Conservation (phyloP, 1,140 invertebrate genomes). For the Drosophila fuyamai region DNA sequence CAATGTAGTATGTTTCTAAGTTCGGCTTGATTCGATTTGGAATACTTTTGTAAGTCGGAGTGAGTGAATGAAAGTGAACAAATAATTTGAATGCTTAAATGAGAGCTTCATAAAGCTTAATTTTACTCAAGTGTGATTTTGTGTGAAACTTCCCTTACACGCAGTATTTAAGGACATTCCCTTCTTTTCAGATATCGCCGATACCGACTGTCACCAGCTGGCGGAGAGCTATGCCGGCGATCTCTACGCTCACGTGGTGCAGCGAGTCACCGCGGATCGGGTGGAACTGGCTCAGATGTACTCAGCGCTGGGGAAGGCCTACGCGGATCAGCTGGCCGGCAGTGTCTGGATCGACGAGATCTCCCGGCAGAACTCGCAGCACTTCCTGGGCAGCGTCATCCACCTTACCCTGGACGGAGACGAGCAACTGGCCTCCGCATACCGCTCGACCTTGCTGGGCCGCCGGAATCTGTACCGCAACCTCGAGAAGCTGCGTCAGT, state of each 20-base stretch:
- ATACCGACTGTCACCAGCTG: constrained; percentile 64
- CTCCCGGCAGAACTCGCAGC: constrained; percentile 63
- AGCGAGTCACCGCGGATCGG: constrained; percentile 55
- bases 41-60: too few relatives aligned
- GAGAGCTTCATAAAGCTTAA: too few relatives aligned
- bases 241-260: constrained; percentile 68
- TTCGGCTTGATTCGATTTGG: too few relatives aligned
- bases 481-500: constrained; percentile 67
- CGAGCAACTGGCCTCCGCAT: constrained; percentile 59
- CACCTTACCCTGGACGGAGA: constrained; percentile 71
- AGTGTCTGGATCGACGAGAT: constrained; percentile 79
- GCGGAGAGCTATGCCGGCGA: constrained; percentile 60
- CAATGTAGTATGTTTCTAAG: too few relatives aligned
- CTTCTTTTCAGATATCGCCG: constrained; percentile 44
- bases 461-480: constrained; percentile 74
- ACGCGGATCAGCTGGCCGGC: constrained; percentile 49
- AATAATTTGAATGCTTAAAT: too few relatives aligned
- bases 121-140: too few relatives aligned
- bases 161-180: too few relatives aligned
- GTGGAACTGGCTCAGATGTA: constrained; percentile 68
- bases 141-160: too few relatives aligned
- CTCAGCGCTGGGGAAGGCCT: constrained; percentile 57
- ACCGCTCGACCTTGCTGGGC: constrained; percentile 46
- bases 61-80: too few relatives aligned
- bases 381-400: constrained; percentile 65